Evolutionary conservation across 2,888 invertebrate genomes (phyloP).

Genomic region (Byasa hedistus): DNA sequence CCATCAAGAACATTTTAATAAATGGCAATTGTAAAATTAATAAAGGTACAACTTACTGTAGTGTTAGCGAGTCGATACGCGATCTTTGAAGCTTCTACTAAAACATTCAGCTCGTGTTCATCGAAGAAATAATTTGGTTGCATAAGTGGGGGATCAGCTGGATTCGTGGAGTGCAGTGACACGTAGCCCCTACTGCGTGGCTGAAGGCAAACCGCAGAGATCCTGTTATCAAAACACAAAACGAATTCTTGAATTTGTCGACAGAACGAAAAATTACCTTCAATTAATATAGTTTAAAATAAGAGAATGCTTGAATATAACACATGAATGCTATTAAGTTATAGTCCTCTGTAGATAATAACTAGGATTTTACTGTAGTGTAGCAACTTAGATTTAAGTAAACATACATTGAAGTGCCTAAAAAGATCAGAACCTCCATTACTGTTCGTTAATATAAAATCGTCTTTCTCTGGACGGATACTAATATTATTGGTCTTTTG

Average conservation of each 20-base stretch:
- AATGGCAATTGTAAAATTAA: neutral
- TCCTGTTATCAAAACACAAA: constrained; percentile 46
- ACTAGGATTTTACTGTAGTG: no score
- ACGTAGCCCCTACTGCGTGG: constrained; percentile 84
- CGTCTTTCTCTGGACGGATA: no score
- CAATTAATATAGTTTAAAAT: neutral
- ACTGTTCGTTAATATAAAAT: no score
- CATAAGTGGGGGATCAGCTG: constrained; percentile 85
- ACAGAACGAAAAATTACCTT: neutral
- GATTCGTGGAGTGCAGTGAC: constrained; percentile 83
- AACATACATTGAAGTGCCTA: no score
- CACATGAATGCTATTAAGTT: no score
- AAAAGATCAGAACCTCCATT: no score
- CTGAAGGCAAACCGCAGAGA: constrained; percentile 82
- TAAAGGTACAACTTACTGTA: constrained; percentile 54
- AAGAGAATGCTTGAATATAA: neutral
- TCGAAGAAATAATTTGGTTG: constrained; percentile 87
- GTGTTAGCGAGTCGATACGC: constrained; percentile 80
- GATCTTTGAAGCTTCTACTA: constrained; percentile 82
- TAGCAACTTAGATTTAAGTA: no score
- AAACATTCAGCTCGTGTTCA: constrained; percentile 81
- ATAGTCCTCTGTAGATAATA: no score
- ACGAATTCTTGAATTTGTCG: neutral
- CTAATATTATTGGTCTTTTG: no score
- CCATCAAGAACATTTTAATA: neutral